Evolutionary conservation across 2,113 vertebrate species (phyloP), one percentile per base, ranked within the genome.

Genomic region (Antigone vipio): DNA sequence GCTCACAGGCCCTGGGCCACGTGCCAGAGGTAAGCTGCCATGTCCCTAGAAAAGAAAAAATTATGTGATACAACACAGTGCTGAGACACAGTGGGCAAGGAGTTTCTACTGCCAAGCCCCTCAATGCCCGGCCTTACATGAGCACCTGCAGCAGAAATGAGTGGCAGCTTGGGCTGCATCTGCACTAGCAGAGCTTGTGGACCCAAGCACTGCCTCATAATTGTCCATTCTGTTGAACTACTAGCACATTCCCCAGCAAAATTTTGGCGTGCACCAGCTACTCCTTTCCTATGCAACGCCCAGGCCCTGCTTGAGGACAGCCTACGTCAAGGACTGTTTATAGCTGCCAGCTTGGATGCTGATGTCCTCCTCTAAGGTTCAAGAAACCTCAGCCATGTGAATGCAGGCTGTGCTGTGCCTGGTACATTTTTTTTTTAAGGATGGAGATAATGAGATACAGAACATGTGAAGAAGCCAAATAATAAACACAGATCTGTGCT

Each of bases 11-110:
- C 45, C 69, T 49, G 77, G 75, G 87, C 53, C 71, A 69, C 0
- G 1, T 6, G 77, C 86, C 95, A 93, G 81, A 72, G 52, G 47
- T 47, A 93, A 93, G 66, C 77, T 96, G 86, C 75, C 87, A 93
- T 67, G 13, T 45, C 23, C 87, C 63, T 80, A 82, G 69, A 55
- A 92, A 88, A 73, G 42, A 24, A 68, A 92, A 93, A 86, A 40
- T 58, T 27, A 53, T 0, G 12, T 23, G 40, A 83, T 60, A 59
- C 38, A 78, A 64, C 53, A 69, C 60, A 59, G 58, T 2, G 40
- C 49, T 85, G 60, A 58, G 76, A 30, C 56, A 60, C 60, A 78
- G 52, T 0, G 0, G 29, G 66, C 30, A 84, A 80, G 24, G 62
- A 66, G 15, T 32, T 73, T 29, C 77, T 24, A 11, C 44, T 42